phyloP scores from a whole-genome alignment of 2,797 vertebrate species.

The Acanthurus tractus region DNA sequence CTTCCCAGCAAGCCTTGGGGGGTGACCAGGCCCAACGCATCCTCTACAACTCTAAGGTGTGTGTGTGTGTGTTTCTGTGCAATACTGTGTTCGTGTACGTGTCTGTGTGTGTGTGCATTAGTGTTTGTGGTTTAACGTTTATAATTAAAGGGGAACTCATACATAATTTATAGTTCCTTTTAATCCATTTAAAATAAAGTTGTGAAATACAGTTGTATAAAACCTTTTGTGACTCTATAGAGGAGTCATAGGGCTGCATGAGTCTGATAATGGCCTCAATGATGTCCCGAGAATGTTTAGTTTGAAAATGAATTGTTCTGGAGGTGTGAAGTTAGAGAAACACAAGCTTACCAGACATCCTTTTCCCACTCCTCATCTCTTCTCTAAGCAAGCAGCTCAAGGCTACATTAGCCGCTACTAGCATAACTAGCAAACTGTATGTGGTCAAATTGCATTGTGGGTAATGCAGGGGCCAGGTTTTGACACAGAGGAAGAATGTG shows the following conservation, averaged over 20 bases:
- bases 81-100: too few species aligned
- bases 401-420: background rate
- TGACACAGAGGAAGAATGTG: background rate
- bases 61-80: slow-evolving; percentile 24
- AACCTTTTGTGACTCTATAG: too few species aligned
- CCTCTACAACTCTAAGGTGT: slow-evolving; percentile 91
- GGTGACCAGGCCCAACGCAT: slow-evolving; percentile 90
- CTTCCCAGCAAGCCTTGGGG: slow-evolving; percentile 89
- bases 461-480: background rate
- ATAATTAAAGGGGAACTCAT: background rate
- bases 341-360: background rate
- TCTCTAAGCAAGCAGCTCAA: background rate
- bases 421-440: background rate
- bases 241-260: background rate
- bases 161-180: too few species aligned
- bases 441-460: background rate
- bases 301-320: background rate
- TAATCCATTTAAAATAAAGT: too few species aligned
- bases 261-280: background rate
- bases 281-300: background rate
- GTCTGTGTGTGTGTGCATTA: background rate
- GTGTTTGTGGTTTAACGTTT: slow-evolving; percentile 11
- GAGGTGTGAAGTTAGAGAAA: background rate
- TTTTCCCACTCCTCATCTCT: background rate
- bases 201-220: background rate